phyloP scores from a whole-genome alignment of 2,888 invertebrate species.

The Hylaea fasciaria region DNA sequence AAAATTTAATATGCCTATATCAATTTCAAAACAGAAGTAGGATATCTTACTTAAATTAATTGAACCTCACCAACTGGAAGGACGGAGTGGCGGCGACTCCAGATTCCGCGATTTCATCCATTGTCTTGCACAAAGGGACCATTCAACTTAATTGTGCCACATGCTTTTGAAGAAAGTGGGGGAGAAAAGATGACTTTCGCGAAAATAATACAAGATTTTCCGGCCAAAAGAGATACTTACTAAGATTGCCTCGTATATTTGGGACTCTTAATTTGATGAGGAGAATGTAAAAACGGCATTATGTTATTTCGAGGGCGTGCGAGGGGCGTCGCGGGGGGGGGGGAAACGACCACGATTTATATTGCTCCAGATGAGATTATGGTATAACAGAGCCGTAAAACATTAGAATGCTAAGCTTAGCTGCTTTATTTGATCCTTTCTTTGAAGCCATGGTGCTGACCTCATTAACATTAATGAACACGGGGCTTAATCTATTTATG shows the following conservation, averaged over 20 bases:
- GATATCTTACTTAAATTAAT: slow-evolving; percentile 62
- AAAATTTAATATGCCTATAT: slow-evolving; percentile 54
- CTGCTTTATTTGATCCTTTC: slow-evolving; percentile 46
- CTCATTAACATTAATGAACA: slow-evolving; percentile 39
- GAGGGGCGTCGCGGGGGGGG: slow-evolving; percentile 29
- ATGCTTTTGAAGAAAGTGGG: slow-evolving; percentile 55
- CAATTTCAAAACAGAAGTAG: slow-evolving; percentile 44
- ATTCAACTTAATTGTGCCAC: slow-evolving; percentile 63
- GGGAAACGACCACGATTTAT: slow-evolving; percentile 62
- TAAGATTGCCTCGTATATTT: slow-evolving; percentile 69
- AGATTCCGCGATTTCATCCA: slow-evolving; percentile 56
- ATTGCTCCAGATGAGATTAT: slow-evolving; percentile 65
- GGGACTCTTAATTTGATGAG: slow-evolving; percentile 74
- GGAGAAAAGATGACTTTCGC: slow-evolving; percentile 56
- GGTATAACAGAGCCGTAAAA: slow-evolving; percentile 62
- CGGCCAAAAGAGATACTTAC: slow-evolving; percentile 55
- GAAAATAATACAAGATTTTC: slow-evolving; percentile 69
- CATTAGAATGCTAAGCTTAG: slow-evolving; percentile 55
- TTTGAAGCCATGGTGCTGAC: slow-evolving; percentile 40
- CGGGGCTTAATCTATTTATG: slow-evolving; percentile 12
- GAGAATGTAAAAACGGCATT: slow-evolving; percentile 72
- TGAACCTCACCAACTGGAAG: slow-evolving; percentile 52
- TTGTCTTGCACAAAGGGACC: slow-evolving; percentile 66
- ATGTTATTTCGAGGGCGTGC: slow-evolving; percentile 58
- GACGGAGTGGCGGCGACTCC: slow-evolving; percentile 43